Conservation (phyloP, 2,888 invertebrate species). For the Actias luna region DNA sequence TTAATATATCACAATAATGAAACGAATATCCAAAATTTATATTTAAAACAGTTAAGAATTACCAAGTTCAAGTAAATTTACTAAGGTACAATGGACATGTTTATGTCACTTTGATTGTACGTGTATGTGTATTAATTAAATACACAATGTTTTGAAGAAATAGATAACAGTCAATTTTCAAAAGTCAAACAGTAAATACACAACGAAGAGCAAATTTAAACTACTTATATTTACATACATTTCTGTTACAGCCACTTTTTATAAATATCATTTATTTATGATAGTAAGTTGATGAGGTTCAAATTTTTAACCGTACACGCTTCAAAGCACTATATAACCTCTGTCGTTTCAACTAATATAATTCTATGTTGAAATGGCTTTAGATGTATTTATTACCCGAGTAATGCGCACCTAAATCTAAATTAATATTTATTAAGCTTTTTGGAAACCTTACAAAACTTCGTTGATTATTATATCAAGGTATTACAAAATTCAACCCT, state of each 20-base stretch:
- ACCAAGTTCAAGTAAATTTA: too few relatives aligned
- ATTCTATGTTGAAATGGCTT: conserved; percentile 3
- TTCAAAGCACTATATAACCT: conserved; percentile 4
- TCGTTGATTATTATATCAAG: background rate
- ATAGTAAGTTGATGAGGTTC: conserved; percentile 12
- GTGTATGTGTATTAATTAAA: too few relatives aligned
- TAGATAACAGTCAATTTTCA: background rate
- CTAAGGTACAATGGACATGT: too few relatives aligned
- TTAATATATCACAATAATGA: too few relatives aligned
- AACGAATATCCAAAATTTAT: too few relatives aligned
- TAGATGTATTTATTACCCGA: background rate
- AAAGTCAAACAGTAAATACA: background rate
- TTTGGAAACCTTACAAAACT: background rate
- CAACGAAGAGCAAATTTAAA: background rate
- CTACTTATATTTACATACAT: conserved; percentile 17
- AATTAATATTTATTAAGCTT: conserved; percentile 4
- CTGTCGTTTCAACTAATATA: conserved; percentile 1
- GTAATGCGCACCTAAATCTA: background rate
- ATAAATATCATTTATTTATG: conserved; percentile 4
- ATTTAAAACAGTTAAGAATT: too few relatives aligned
- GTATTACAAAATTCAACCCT: background rate
- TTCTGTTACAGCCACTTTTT: conserved; percentile 37
- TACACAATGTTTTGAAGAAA: too few relatives aligned
- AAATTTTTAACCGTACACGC: background rate
- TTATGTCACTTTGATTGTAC: too few relatives aligned